Base-by-base conservation (phyloP, 1,140 invertebrate genomes). In the Anoplophora glabripennis region DNA sequence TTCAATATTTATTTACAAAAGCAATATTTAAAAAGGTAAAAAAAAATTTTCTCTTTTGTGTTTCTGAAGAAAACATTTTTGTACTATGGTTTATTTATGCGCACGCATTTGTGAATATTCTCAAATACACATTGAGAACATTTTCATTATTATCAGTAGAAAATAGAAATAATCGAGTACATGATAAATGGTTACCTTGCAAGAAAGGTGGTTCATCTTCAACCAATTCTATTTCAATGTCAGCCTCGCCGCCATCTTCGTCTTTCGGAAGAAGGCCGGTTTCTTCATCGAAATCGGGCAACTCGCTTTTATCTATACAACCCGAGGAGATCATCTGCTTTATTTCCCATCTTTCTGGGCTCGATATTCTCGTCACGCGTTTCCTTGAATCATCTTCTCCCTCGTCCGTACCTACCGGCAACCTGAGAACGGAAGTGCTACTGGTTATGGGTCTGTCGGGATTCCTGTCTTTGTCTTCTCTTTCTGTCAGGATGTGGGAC, bases 161-260 rank as follows among this genome's bases (percentile, higher is more conserved):
- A n/a, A n/a, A n/a, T n/a, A n/a, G n/a, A n/a, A n/a, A n/a, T n/a
- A n/a, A n/a, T n/a, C n/a, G n/a, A n/a, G n/a, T n/a, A n/a, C n/a
- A n/a, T n/a, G n/a, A n/a, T n/a, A n/a, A n/a, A n/a, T n/a, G n/a
- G n/a, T n/a, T 35, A 54, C 52, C 94, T 55, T 90, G 85, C 0
- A 99, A 80, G 77, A 99, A 99, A 1, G 96, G 92, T 0, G 97
- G 93, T 73, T 99, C 96, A 55, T 99, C 97, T 78, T 99, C 98
- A 0, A 98, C 96, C 36, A 99, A 80, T 77, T 99, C 98, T 59
- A 99, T 98, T 80, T 99, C 98, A 48, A 99, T 92, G 74, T 99
- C 98, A 68, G 98, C 97, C 75, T 99, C 96, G 60, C 88, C 88
- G 56, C 92, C 92, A 54, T 94, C 92, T 70, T 94, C 92, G 53